Evolutionary conservation across 2,888 invertebrate genomes (phyloP).

Genomic region (Trachelus troglodyta): DNA sequence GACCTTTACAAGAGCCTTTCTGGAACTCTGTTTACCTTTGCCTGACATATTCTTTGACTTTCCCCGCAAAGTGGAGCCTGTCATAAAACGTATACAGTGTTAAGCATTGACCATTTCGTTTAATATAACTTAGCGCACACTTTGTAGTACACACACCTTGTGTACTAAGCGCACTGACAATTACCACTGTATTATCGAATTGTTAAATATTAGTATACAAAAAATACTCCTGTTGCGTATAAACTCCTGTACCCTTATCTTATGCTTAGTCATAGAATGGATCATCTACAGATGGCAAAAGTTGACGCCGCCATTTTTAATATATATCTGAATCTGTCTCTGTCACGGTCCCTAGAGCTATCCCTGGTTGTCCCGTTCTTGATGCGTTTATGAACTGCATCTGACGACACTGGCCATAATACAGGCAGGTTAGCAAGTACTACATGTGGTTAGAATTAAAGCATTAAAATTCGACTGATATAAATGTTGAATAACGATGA

Average conservation of each 20-base stretch:
- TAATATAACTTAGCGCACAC: neutral
- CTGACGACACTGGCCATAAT: too few species aligned
- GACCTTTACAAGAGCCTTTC: slow-evolving; percentile 55
- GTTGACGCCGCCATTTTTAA: neutral
- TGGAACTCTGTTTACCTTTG: slow-evolving; percentile 61
- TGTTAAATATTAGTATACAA: neutral
- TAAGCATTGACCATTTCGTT: neutral
- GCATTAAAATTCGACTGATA: neutral
- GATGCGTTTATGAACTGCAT: neutral
- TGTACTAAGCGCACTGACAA: neutral
- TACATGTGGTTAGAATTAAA: neutral
- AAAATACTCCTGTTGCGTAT: neutral
- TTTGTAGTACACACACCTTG: neutral
- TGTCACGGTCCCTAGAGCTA: neutral
- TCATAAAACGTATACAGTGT: neutral
- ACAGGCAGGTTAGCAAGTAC: too few species aligned
- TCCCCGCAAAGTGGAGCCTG: neutral
- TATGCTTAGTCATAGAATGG: neutral
- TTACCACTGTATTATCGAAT: neutral
- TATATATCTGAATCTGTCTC: neutral
- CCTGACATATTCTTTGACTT: slow-evolving; percentile 51
- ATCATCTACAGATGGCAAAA: neutral
- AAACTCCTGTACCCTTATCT: neutral
- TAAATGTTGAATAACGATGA: neutral
- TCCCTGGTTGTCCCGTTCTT: neutral